Evolutionary conservation across 2,113 vertebrate species (phyloP), one percentile per base, ranked within the genome.

Genomic region (Apodemus sylvaticus): DNA sequence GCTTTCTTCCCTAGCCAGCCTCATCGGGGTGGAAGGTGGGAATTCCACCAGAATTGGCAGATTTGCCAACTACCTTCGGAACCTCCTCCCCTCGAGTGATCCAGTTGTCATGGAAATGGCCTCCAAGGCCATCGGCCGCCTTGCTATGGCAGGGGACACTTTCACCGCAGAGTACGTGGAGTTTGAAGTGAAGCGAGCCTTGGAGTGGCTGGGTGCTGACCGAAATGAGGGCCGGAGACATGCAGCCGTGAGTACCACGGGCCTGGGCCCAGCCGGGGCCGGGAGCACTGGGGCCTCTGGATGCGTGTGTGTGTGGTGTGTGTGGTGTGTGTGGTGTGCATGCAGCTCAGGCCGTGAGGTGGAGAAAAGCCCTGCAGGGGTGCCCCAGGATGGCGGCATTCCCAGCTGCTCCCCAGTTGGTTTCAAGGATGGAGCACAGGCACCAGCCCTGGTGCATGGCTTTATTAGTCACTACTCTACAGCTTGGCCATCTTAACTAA

Each of bases 41-140:
- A 99, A 99, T 89, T 99, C 99, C 98, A 99, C 99, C 91, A 98
- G 99, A 36, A 99, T 99, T 0, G 99, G 99, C 98, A 99, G 99
- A 76, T 99, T 99, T 93, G 99, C 99, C 94, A 99, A 99, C 98
- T 99, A 99, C 97, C 98, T 99, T 88, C 99, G 99, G 86, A 99
- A 99, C 98, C 99, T 99, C 81, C 98, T 99, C 79, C 99, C 99
- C 31, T 99, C 99, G 96, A 99, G 99, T 48, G 99, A 99, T 97
- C 98, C 99, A 0, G 99, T 99, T 60, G 99, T 99, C 31, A 99
- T 99, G 99, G 99, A 99, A 97, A 99, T 99, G 99, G 99, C 99
- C 9, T 99, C 99, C 87, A 99, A 99, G 98, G 99, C 99, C 90
- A 99, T 99, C 0, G 99, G 99, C 31, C 98, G 99, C 85, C 99